Evolutionary conservation across 2,888 invertebrate genomes (phyloP).

Genomic region (Stenoptilia bipunctidactyla): DNA sequence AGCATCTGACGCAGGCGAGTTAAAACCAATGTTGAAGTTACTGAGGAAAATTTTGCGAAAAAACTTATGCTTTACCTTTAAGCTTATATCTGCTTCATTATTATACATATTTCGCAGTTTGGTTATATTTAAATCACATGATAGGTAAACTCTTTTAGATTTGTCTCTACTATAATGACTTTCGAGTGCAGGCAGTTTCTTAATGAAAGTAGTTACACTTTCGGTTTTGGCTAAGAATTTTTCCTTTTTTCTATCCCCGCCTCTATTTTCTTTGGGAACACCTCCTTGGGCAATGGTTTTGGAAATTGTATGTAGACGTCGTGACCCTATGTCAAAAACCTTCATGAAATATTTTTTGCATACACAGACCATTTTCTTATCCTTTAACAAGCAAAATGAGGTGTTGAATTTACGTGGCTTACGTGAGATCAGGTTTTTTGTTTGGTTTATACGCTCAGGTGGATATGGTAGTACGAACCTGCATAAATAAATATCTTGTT

Average conservation of each 20-base stretch:
- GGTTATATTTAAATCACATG: background rate
- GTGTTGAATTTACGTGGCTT: no score
- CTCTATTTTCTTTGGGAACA: background rate
- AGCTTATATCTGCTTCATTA: background rate
- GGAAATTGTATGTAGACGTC: background rate
- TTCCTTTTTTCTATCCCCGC: background rate
- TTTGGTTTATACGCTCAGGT: no score
- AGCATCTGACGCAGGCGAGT: background rate
- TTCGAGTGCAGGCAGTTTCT: background rate
- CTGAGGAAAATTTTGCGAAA: background rate
- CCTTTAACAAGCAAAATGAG: no score
- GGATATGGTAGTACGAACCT: no score
- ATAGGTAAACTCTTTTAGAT: background rate
- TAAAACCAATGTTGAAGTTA: slow-evolving; percentile 1
- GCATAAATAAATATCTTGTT: no score
- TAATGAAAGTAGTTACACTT: background rate
- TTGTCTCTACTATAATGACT: background rate
- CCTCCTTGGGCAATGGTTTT: background rate
- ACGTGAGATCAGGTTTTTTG: no score
- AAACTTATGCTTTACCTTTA: background rate
- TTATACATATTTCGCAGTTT: background rate
- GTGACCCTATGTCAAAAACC: background rate
- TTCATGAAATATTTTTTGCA: background rate
- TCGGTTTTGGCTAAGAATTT: background rate
- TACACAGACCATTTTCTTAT: no score